Percentiles rank a stretch among this genome's conserved stretches.
Conservation (phyloP, 2,797 vertebrate species). For the Xiphophorus birchmanni region DNA sequence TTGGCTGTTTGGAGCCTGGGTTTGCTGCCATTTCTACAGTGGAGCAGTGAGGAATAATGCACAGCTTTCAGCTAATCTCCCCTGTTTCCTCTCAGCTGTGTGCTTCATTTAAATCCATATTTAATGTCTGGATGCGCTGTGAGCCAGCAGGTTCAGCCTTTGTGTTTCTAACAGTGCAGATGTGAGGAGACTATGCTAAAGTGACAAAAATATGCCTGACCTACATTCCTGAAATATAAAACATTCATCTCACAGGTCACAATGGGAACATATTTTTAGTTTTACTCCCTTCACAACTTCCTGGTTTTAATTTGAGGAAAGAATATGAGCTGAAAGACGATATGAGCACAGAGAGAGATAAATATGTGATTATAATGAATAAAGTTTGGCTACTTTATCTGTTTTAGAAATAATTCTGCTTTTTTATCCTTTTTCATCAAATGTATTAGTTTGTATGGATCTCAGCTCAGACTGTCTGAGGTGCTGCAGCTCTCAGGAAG, state of each 20-base stretch:
- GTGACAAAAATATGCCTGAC: slow-evolving; percentile 58
- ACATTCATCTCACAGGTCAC: slow-evolving; percentile 51
- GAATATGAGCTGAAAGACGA: neutral
- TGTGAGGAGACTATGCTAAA: slow-evolving; percentile 46
- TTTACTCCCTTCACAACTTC: neutral
- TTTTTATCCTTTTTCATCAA: neutral
- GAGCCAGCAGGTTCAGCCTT: slow-evolving; percentile 28
- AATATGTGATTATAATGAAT: neutral
- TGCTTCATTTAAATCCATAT: slow-evolving; percentile 38
- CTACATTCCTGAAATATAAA: slow-evolving; percentile 64
- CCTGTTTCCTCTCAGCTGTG: slow-evolving; percentile 7
- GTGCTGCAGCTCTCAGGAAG: neutral
- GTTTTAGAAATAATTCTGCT: neutral
- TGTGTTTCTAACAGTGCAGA: neutral
- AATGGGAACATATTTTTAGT: slow-evolving; percentile 9
- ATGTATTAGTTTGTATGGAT: too few relatives aligned
- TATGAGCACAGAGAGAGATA: neutral
- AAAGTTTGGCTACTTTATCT: neutral
- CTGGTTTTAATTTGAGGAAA: slow-evolving; percentile 10
- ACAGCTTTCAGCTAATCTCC: slow-evolving; percentile 30
- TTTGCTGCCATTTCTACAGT: slow-evolving; percentile 4
- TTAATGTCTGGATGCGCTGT: slow-evolving; percentile 27
- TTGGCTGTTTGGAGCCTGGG: slow-evolving; percentile 4
- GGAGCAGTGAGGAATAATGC: slow-evolving; percentile 18
- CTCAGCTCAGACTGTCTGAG: neutral